A percentile compares a stretch with the other conserved stretches of the same genome.
Evolutionary conservation across 2,113 vertebrate species (phyloP).

Genomic region (Petrocephalus microphthalmus): DNA sequence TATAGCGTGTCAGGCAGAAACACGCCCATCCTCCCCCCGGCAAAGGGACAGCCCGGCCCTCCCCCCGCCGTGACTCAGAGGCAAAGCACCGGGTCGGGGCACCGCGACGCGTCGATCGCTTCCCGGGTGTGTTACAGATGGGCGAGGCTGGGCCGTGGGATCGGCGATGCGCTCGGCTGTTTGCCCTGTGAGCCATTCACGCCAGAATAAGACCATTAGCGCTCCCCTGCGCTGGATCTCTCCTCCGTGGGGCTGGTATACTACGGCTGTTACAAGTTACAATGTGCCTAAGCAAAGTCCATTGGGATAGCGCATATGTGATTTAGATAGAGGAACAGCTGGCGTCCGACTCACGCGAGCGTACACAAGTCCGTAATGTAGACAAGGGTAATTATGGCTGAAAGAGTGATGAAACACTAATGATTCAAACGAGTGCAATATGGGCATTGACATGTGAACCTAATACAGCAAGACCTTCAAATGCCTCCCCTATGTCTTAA

Average conservation of each 20-base stretch:
- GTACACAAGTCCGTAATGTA: neutral
- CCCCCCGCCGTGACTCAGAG: slow-evolving; percentile 39
- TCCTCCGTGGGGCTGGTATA: no score
- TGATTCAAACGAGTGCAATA: neutral
- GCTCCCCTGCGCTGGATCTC: neutral
- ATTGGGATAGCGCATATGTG: neutral
- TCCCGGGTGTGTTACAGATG: neutral
- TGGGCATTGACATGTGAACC: neutral
- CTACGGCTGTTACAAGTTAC: neutral
- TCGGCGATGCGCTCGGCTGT: neutral
- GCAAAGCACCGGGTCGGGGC: neutral
- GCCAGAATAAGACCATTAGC: neutral
- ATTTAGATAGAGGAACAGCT: neutral
- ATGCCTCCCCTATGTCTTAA: neutral
- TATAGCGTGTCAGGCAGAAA: slow-evolving; percentile 32
- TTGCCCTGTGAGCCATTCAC: neutral
- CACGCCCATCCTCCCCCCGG: slow-evolving; percentile 36
- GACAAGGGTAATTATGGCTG: neutral
- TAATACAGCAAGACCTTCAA: no score
- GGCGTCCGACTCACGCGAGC: neutral
- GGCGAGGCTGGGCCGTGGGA: neutral
- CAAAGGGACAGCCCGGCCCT: slow-evolving; percentile 26
- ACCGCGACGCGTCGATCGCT: neutral
- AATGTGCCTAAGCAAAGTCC: neutral
- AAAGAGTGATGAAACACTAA: neutral